A percentile compares a stretch with the other conserved stretches of the same genome.
Evolutionary conservation across 2,113 vertebrate genomes (phyloP).

Genomic region (Gobiocypris rarus): DNA sequence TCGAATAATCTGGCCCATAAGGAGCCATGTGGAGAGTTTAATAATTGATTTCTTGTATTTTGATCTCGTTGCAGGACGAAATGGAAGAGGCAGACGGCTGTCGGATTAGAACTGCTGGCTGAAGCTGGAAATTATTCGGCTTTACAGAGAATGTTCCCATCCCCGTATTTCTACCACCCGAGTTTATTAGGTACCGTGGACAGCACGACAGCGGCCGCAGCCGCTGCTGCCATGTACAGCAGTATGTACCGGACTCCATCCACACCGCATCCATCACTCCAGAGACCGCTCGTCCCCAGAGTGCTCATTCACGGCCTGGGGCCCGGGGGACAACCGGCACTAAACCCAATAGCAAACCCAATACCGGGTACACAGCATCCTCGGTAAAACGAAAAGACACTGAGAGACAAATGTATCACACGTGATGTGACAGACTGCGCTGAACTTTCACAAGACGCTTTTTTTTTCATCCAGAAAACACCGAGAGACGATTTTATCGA

Average conservation of each 20-base stretch:
- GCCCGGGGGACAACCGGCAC: constrained; percentile 91
- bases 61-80: constrained; percentile 86
- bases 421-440: constrained; percentile 71
- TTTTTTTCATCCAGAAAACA: constrained; percentile 63
- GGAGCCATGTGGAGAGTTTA: constrained; percentile 35
- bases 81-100: constrained; percentile 95
- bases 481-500: constrained; percentile 73
- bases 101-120: constrained; percentile 92
- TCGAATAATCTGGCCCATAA: neutral
- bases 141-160: constrained; percentile 97
- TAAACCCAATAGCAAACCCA: constrained; percentile 91
- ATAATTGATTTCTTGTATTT: constrained; percentile 74
- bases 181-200: constrained; percentile 94
- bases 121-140: constrained; percentile 98
- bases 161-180: constrained; percentile 97
- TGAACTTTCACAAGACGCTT: constrained; percentile 63
- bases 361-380: constrained; percentile 88
- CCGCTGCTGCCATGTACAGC: constrained; percentile 97
- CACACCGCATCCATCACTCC: constrained; percentile 89
- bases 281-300: constrained; percentile 94
- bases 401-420: constrained; percentile 58
- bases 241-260: constrained; percentile 98
- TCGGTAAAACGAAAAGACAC: constrained; percentile 78
- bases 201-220: constrained; percentile 93
- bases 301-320: constrained; percentile 97